Evolutionary conservation across 2,888 invertebrate genomes (phyloP).

Genomic region (Zaprionus lineosus): DNA sequence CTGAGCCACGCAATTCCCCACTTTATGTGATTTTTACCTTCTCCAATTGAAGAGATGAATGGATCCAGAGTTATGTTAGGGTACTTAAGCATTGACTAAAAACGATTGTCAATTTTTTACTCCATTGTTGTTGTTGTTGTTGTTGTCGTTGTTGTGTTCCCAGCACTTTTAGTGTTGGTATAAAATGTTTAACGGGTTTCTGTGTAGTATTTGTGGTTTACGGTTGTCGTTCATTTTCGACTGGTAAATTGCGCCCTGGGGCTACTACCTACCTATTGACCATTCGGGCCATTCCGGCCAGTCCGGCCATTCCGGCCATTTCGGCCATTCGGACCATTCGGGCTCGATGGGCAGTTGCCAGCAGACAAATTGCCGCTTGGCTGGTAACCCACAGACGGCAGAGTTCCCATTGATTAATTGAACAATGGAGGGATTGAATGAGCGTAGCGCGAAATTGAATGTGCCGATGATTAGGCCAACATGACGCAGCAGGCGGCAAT

Average conservation of each 20-base stretch:
- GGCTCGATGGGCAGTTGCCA: constrained; percentile 17
- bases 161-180: neutral
- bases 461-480: constrained; percentile 28
- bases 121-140: neutral
- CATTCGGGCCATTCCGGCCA: too few relatives aligned
- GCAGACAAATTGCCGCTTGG: constrained; percentile 50
- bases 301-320: too few relatives aligned
- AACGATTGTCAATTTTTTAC: neutral
- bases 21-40: too few relatives aligned
- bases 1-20: too few relatives aligned
- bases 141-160: constrained; percentile 12
- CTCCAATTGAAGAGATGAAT: too few relatives aligned
- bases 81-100: too few relatives aligned
- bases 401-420: constrained; percentile 51
- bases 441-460: constrained; percentile 37
- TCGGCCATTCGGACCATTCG: too few relatives aligned
- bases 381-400: constrained; percentile 39
- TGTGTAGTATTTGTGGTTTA: constrained; percentile 45
- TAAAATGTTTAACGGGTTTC: constrained; percentile 31
- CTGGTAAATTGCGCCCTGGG: constrained; percentile 47
- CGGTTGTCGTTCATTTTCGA: constrained; percentile 45
- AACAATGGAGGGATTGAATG: constrained; percentile 34
- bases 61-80: too few relatives aligned
- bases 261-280: too few relatives aligned
- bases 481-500: constrained; percentile 70